phyloP scores from a whole-genome alignment of 1,140 invertebrate genomes.

The Patella vulgata region DNA sequence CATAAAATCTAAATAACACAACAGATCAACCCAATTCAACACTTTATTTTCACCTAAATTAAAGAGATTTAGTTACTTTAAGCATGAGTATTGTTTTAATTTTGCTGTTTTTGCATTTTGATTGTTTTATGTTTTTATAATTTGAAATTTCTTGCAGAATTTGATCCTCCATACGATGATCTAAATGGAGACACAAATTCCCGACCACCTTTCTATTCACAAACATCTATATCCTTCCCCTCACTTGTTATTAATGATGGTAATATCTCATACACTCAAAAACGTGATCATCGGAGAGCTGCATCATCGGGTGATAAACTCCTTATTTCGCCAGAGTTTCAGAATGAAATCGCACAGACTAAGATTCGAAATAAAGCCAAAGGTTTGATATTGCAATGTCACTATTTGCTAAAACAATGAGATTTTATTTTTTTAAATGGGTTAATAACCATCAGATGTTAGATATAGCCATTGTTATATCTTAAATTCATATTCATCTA shows the following conservation, averaged over 20 bases:
- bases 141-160: constrained; percentile 36
- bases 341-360: constrained; percentile 51
- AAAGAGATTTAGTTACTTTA: too few relatives aligned
- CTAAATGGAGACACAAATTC: constrained; percentile 20
- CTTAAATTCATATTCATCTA: too few relatives aligned
- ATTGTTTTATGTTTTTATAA: too few relatives aligned
- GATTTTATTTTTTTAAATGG: too few relatives aligned
- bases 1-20: too few relatives aligned
- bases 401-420: too few relatives aligned
- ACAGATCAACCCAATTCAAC: too few relatives aligned
- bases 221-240: constrained; percentile 51
- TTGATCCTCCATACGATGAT: constrained; percentile 34
- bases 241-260: constrained; percentile 36
- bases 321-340: constrained; percentile 57
- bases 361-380: too few relatives aligned
- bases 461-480: too few relatives aligned
- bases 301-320: constrained; percentile 61
- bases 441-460: too few relatives aligned
- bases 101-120: constrained; percentile 18
- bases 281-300: constrained; percentile 55
- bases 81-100: constrained; percentile 15
- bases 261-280: constrained; percentile 15
- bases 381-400: constrained; percentile 54
- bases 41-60: too few relatives aligned
- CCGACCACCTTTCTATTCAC: constrained; percentile 27